Conservation (phyloP, 1,140 invertebrate genomes). For the Papilio polyxenes region DNA sequence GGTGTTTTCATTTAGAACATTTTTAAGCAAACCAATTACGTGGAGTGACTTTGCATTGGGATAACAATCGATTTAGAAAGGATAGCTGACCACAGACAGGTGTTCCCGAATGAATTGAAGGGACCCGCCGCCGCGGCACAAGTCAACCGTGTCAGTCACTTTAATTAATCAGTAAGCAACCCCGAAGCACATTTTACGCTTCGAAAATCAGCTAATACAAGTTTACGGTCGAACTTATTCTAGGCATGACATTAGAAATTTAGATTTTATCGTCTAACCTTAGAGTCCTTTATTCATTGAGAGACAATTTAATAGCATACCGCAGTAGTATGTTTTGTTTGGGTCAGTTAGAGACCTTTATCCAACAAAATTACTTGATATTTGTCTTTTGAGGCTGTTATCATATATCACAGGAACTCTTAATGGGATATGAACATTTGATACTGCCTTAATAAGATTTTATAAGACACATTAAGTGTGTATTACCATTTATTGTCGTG, state of each 20-base stretch:
- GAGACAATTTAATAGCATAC: neutral
- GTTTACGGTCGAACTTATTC: neutral
- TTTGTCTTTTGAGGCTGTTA: slow-evolving; percentile 27
- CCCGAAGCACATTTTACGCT: slow-evolving; percentile 32
- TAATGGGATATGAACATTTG: slow-evolving; percentile 33
- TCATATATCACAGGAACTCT: slow-evolving; percentile 7
- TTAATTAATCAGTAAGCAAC: slow-evolving; percentile 36
- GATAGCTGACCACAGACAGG: slow-evolving; percentile 27
- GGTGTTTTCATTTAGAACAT: slow-evolving; percentile 24
- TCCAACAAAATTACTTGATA: slow-evolving; percentile 30
- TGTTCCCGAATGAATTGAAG: slow-evolving; percentile 35
- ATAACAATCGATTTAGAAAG: slow-evolving; percentile 36
- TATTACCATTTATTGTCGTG: neutral
- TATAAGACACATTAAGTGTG: slow-evolving; percentile 31
- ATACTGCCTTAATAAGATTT: slow-evolving; percentile 14
- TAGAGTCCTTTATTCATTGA: slow-evolving; percentile 7
- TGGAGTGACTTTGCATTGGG: slow-evolving; percentile 31
- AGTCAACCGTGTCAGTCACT: slow-evolving; percentile 34
- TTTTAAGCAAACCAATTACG: slow-evolving; percentile 30
- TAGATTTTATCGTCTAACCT: neutral
- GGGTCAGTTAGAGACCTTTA: slow-evolving; percentile 26
- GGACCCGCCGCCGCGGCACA: slow-evolving; percentile 32
- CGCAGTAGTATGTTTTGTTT: neutral
- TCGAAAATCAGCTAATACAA: slow-evolving; percentile 30
- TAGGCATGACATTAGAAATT: neutral